Evolutionary conservation across 2,113 vertebrate genomes (phyloP), one percentile per base, ranked within the genome.

Genomic region (Xerus inauris): DNA sequence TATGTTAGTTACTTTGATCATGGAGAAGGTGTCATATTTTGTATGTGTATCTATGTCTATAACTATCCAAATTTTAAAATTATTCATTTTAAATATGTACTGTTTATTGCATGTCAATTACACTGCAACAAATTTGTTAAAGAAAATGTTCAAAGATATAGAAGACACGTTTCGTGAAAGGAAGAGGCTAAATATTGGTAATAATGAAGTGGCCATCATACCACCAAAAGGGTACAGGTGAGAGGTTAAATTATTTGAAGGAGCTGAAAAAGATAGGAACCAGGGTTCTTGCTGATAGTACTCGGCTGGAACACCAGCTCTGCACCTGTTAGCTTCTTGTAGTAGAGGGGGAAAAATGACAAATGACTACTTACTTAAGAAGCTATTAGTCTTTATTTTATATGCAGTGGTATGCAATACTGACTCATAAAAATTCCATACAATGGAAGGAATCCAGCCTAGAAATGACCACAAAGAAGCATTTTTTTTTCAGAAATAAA

Each of bases 381-480:
- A 54, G 72, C 7, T 26, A 8, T 14, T 54, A 45, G 5, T 38
- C 62, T 91, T 79, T 71, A 47, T 85, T 6, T n/a, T 87, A 22
- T 30, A 82, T 45, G 64, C 30, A 83, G 12, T 5, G 59, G 57
- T 30, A 91, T 42, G 22, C 8, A 88, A 49, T 65, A 13, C 12
- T 83, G n/a, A 75, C 24, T 42, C 11, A 95, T 87, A 86, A 92
- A 96, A 93, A 91, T 47, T 8, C 91, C 93, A 83, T 72, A 35
- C 57, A 80, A 87, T 76, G 71, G 64, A 87, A 87, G 59, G 32
- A 69, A 20, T 12, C 62, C 79, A 91, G 47, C 47, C 91, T 72
- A 93, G 57, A 91, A 95, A 89, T 51, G 79, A 84, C 73, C 94
- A 83, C 30, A 42, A 13, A 84, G 28, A 93, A 95, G 94, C 83